Evolutionary conservation across 2,797 vertebrate species (phyloP), one percentile per base, ranked within the genome.

Genomic region (Staurois parvus): DNA sequence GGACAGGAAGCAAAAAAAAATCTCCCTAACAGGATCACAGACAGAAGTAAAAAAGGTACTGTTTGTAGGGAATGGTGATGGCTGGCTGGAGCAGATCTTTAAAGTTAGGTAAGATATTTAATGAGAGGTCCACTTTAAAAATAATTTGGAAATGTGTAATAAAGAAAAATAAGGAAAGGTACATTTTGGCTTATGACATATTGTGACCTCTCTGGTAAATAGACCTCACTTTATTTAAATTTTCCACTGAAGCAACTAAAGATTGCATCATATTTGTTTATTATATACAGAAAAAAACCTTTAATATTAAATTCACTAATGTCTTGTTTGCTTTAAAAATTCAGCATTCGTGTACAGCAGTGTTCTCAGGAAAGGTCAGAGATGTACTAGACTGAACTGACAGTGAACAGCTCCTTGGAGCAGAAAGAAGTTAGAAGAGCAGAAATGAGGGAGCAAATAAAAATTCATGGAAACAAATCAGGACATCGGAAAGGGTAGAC

Each of bases 321-420:
- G 79, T 62, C 67, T 48, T 78, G 79, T 83, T 86, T 83, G 80
- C 80, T 86, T 91, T 89, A 87, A 88, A 93, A 89, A 92, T 92
- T 90, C 89, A 93, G 77, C 91, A 89, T 93, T 92, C 91, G 91
- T 91, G 88, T 68, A 79, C 89, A 90, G 87, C 68, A 85, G 72
- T 85, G 69, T 17, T 2, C 79, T 88, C 88, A 10, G 1, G 84
- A 91, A 93, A 89, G 84, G 89, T 89, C 76, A 69, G 0, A 4
- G 84, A 72, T 89, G 88, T 90, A 84, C 88, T 91, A 87, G 88
- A 73, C 87, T 9, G 70, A 87, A 88, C 84, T 86, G 34, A 0
- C 88, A 86, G 87, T 85, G 88, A 85, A 88, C 81, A 74, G 64
- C 40, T 85, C 75, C 9, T 0, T 2, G 56, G 40, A 82, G 66